Base-by-base conservation (phyloP, 1,140 invertebrate genomes). In the Cardiocondyla obscurior region DNA sequence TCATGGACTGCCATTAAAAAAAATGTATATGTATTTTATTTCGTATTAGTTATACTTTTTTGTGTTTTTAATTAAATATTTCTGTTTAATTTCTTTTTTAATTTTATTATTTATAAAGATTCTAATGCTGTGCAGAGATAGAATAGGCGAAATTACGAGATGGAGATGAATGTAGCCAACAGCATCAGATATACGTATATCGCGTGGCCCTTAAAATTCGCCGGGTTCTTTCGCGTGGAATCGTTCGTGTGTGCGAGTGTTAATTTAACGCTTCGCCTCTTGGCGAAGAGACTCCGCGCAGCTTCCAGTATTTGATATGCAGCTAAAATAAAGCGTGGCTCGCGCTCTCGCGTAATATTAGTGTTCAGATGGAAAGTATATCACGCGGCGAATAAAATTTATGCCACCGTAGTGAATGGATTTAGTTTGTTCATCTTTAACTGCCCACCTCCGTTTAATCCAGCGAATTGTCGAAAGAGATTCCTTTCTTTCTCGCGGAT, bases 241-340 rank as follows among this genome's bases (percentile, higher is more conserved):
- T 62, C 25, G 55, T 28, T 62, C n/a, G 44, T 55, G 42, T 16
- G n/a, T 42, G 25, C 28, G 14, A 51, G 42, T 65, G 33, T 69
- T 79, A 69, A 79, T 79, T 79, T 79, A 79, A 67, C 46, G 44
- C 58, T 62, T 62, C 58, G 19, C 19, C 46, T 67, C 44, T 77
- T 10, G 57, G n/a, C 14, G 44, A 36, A 14, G 73, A 51, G 19
- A 65, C 14, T 53, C 3, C 5, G 22, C n/a, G 19, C 33, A 62
- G 46, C 44, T 30, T 36, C 10, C 22, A 39, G 22, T 67, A 39
- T 67, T 76, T 67, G 60, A 67, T 25, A 10, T 25, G 25, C 16
- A 53, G 16, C 10, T 39, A 19, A 53, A 77, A 67, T 51, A 77
- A 77, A 77, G 22, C 33, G 14, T 12, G 6, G 22, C 8, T n/a